Evolutionary conservation across 2,797 vertebrate species (phyloP).

Genomic region (Oreochromis mossambicus): DNA sequence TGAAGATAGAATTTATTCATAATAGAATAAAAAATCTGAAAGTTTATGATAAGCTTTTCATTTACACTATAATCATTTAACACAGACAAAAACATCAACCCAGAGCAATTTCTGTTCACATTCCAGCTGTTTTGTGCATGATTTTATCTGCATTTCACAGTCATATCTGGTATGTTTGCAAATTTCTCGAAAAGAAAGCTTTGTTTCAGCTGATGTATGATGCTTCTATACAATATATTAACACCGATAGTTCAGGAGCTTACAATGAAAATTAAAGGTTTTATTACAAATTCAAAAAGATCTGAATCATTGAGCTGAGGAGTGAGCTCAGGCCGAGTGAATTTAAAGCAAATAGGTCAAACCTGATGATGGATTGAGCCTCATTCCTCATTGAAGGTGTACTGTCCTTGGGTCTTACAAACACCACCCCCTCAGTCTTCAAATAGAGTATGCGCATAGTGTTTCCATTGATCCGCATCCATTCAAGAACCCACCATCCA

Average conservation of each 20-base stretch:
- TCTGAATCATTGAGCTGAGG: not conserved
- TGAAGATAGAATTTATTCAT: not conserved
- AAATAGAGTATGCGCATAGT: conserved; percentile 26
- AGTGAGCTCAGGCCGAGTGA: not conserved
- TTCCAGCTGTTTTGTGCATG: not conserved
- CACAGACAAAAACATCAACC: not conserved
- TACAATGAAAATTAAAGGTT: not conserved
- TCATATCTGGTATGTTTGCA: not conserved
- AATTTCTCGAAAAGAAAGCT: not conserved
- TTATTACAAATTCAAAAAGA: not conserved
- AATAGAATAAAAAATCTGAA: not conserved
- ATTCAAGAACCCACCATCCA: conserved; percentile 33
- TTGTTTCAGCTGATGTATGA: not conserved
- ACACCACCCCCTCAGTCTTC: conserved; percentile 43
- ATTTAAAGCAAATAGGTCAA: not conserved
- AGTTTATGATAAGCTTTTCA: not conserved
- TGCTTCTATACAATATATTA: not conserved
- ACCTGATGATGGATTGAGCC: conserved; percentile 17
- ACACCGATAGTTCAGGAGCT: not conserved
- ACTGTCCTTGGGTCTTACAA: conserved; percentile 34
- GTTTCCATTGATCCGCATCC: conserved; percentile 43
- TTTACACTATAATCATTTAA: not conserved
- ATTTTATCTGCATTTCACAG: not conserved
- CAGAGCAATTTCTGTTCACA: not conserved
- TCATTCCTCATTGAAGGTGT: conserved; percentile 18